Evolutionary conservation across 2,113 vertebrate genomes (phyloP).

Genomic region (Syngnathus floridae): DNA sequence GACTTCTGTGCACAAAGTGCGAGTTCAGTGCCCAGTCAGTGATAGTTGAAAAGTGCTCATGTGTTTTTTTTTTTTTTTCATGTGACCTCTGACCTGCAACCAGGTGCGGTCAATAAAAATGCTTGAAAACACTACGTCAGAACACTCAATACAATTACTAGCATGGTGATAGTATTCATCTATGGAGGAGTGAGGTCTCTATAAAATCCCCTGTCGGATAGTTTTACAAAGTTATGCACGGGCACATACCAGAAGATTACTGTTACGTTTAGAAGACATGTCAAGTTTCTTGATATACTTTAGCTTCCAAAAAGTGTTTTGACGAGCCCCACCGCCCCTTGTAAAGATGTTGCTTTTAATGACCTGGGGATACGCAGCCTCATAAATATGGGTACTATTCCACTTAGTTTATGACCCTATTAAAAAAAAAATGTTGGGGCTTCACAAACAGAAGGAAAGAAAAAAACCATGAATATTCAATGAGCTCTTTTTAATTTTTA

Average conservation of each 20-base stretch:
- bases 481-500: too few relatives aligned
- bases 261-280: neutral
- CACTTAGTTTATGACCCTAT: neutral
- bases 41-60: neutral
- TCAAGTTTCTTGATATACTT: slow-evolving; percentile 4
- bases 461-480: too few relatives aligned
- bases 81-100: too few relatives aligned
- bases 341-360: neutral
- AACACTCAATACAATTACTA: too few relatives aligned
- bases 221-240: neutral
- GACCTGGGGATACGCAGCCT: neutral
- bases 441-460: too few relatives aligned
- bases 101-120: too few relatives aligned
- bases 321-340: neutral
- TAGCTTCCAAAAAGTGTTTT: slow-evolving; percentile 10
- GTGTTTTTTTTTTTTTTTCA: too few relatives aligned
- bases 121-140: too few relatives aligned
- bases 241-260: slow-evolving; percentile 7
- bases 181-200: neutral
- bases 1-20: neutral
- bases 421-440: neutral
- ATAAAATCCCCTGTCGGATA: neutral
- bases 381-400: slow-evolving; percentile 8
- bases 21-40: neutral
- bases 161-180: neutral